Base-by-base conservation (phyloP, 2,888 invertebrate species). In the Schizotus pectinicornis region DNA sequence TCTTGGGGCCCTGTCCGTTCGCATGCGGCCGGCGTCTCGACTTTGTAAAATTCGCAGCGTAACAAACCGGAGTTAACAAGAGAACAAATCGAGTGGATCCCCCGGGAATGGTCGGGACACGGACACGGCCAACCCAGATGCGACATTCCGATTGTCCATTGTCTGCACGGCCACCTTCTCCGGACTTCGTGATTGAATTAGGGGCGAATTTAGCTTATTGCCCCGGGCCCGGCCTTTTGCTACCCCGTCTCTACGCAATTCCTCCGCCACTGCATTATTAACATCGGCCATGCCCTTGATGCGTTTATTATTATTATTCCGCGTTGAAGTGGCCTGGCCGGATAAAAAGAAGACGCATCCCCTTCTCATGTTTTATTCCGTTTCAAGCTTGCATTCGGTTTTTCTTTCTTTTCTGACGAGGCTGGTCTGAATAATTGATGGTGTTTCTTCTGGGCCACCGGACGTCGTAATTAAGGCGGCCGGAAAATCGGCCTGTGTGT, bases 61-160 rank as follows among this genome's bases (percentile, higher is more conserved):
- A 22, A 64, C 64, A 67, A 68, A 67, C 68, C 66, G 66, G 61
- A 67, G 67, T 72, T 74, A 72, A 74, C 73, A 74, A 74, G 71
- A 67, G 71, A 65, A 69, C 73, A 73, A 74, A 73, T 70, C 68
- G 68, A 64, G 67, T 64, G 61, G 61, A 54, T 53, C 70, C 68
- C 70, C 31, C 61, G 71, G 68, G 67, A 67, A 57, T 55, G 59
- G 61, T 51, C 63, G 63, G 67, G 69, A 71, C 65, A 65, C 66
- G 67, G 69, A 64, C 67, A 64, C 61, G 63, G 65, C 68, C 63
- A 69, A 71, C 71, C 72, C 78, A 78, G 78, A 75, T 77, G 78
- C 72, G 77, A 75, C 73, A 72, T 67, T 69, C 68, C 73, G 73
- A 76, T 75, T 76, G 76, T 73, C 75, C 72, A 75, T 75, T 76